These are phyloP conservation scores for Antechinus flavipes DNA, from an alignment of 2,113 vertebrate genomes.

Conservation along the genomic window DNA sequence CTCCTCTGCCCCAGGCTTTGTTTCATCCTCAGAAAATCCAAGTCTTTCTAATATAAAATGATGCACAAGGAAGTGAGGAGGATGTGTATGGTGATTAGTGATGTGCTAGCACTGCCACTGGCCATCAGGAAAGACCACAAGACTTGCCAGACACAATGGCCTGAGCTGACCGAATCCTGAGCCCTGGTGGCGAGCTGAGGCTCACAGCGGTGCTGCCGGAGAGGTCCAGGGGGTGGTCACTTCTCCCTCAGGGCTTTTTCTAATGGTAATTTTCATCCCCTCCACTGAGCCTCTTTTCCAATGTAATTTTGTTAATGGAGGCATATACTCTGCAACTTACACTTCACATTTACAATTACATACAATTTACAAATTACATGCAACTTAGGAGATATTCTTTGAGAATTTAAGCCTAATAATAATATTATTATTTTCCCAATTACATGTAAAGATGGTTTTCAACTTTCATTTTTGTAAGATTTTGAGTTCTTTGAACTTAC, in stretches of 20 bases:
- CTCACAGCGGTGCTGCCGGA: background rate
- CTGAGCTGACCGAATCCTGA: background rate
- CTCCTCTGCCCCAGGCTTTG: background rate
- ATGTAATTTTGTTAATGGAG: background rate
- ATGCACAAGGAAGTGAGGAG: background rate
- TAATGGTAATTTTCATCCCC: background rate
- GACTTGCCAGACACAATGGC: constrained; percentile 8
- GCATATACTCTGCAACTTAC: background rate
- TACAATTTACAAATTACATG: background rate
- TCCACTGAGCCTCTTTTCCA: background rate
- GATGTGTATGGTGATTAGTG: background rate
- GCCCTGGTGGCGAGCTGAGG: background rate
- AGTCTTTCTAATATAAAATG: background rate
- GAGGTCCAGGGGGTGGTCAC: background rate
- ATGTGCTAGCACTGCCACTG: background rate
- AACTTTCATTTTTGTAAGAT: no score
- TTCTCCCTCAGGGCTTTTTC: no score
- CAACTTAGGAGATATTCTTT: background rate
- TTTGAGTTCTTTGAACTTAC: background rate
- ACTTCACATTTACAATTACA: no score
- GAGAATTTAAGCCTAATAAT: background rate
- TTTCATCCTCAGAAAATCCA: background rate
- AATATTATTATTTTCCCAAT: no score
- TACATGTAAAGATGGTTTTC: no score
- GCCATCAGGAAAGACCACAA: constrained; percentile 6